Conservation (phyloP, 1,140 invertebrate genomes). For the Idris sp. region DNA sequence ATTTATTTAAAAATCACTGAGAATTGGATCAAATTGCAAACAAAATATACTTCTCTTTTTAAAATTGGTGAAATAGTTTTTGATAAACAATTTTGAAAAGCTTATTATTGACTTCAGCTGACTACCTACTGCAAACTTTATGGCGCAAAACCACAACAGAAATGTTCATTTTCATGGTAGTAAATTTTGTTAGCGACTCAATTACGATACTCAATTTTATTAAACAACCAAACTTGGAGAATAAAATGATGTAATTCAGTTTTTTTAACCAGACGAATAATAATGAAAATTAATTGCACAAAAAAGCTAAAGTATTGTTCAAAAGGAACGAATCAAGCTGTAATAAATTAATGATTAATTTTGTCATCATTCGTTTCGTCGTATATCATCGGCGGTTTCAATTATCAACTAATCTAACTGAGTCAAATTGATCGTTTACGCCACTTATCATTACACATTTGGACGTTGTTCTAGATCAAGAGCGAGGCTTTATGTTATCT, state of each 20-base stretch:
- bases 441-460: conserved; percentile 40
- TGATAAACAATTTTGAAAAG: too few species aligned
- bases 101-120: conserved; percentile 10
- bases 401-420: conserved; percentile 65
- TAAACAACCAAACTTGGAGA: conserved; percentile 26
- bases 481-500: conserved; percentile 29
- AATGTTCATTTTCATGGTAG: conserved; percentile 33
- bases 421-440: conserved; percentile 64
- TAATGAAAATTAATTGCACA: too few species aligned
- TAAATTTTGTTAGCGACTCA: conserved; percentile 28
- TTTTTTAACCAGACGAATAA: too few species aligned
- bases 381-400: conserved; percentile 41
- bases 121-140: conserved; percentile 21
- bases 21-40: too few species aligned
- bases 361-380: conserved; percentile 24
- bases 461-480: conserved; percentile 30
- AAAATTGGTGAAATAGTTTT: too few species aligned
- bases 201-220: conserved; percentile 36
- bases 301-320: not conserved
- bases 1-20: too few species aligned
- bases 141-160: conserved; percentile 2
- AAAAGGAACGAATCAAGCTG: not conserved
- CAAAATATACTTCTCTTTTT: too few species aligned
- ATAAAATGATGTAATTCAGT: conserved; percentile 30
- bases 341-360: conserved; percentile 10